phyloP scores from a whole-genome alignment of 2,888 invertebrate species.

The Eristalis pertinax region DNA sequence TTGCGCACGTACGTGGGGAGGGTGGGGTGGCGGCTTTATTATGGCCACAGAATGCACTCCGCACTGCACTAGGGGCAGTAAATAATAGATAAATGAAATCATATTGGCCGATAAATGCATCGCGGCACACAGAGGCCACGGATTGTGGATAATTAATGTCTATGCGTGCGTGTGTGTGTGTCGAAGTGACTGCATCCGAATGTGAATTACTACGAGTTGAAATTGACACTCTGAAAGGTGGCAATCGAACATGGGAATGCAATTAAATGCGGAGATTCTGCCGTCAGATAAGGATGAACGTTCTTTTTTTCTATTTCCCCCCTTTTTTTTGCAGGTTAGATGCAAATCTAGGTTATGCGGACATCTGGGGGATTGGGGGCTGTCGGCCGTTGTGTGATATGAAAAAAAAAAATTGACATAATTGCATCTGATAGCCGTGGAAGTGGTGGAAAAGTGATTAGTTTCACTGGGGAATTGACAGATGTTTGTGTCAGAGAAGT shows the following conservation, averaged over 20 bases:
- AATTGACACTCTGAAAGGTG: constrained; percentile 65
- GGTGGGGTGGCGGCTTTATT: not conserved
- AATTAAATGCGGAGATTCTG: constrained; percentile 63
- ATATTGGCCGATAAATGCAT: constrained; percentile 52
- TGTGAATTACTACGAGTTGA: constrained; percentile 51
- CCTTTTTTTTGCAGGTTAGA: not conserved
- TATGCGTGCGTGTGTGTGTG: not conserved
- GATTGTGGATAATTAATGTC: constrained; percentile 39
- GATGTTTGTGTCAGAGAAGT: not conserved
- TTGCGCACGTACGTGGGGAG: not conserved
- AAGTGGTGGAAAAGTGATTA: not conserved
- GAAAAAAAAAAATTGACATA: not conserved
- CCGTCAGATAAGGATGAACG: not conserved
- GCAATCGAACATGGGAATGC: constrained; percentile 66
- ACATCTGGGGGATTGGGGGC: not conserved
- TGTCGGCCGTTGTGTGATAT: not conserved
- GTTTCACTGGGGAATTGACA: not conserved
- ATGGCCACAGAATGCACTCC: not conserved
- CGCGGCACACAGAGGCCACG: constrained; percentile 1
- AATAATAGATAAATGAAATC: constrained; percentile 67
- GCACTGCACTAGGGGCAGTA: constrained; percentile 35
- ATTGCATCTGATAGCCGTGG: not conserved
- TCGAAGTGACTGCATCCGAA: constrained; percentile 25
- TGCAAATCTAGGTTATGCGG: not conserved
- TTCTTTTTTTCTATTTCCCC: not conserved